Conservation (phyloP, 2,113 vertebrate genomes). For the Tenebrosternarchus preto region DNA sequence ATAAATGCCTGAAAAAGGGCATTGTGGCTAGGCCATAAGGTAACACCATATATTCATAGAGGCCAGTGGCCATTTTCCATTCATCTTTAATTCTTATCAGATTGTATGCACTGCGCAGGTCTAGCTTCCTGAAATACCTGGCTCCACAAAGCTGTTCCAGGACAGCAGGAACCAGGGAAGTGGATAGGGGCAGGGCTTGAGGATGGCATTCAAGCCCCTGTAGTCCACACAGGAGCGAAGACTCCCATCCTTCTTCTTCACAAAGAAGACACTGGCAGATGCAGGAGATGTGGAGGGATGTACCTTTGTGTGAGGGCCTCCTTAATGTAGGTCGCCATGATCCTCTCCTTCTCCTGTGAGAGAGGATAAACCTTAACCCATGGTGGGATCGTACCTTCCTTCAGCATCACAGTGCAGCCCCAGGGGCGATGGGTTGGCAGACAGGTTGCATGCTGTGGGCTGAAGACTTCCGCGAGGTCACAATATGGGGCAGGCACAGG, state of each 20-base stretch:
- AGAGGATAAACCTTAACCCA: neutral
- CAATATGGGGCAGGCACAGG: too few species aligned
- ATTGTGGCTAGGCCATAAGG: too few species aligned
- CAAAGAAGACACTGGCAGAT: neutral
- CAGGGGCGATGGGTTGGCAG: neutral
- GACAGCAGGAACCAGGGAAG: too few species aligned
- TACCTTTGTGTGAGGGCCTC: neutral
- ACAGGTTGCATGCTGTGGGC: neutral
- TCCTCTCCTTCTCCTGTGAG: neutral
- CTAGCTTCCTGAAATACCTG: too few species aligned
- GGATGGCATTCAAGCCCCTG: neutral
- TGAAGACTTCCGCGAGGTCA: neutral
- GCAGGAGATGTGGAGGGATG: neutral
- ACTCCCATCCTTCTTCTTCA: neutral
- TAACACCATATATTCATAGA: too few species aligned
- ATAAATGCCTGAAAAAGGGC: too few species aligned
- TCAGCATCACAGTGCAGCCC: neutral
- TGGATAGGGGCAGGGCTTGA: neutral
- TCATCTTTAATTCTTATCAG: too few species aligned
- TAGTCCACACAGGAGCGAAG: neutral
- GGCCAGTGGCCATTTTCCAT: too few species aligned
- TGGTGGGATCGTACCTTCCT: neutral
- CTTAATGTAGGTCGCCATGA: neutral
- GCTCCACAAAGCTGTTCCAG: too few species aligned
- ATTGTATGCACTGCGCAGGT: too few species aligned